Conservation (phyloP, 2,888 invertebrate species). For the Drosophila quinaria region DNA sequence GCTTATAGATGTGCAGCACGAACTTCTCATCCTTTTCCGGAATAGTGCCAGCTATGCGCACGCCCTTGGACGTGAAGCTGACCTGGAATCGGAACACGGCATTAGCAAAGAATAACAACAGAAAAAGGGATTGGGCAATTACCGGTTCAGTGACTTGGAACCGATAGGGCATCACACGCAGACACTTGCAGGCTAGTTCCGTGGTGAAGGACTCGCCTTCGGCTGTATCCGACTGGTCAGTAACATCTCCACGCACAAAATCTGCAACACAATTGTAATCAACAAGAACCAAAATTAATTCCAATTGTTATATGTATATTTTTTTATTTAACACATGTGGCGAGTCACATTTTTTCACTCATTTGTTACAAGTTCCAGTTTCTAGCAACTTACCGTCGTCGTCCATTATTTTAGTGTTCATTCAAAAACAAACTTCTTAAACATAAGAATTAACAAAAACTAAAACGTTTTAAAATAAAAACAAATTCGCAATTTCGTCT, state of each 20-base stretch:
- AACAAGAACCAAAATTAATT: background rate
- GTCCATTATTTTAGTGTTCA: conserved; percentile 15
- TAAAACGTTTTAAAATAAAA: conserved; percentile 9
- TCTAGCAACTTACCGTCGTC: conserved; percentile 13
- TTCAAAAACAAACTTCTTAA: background rate
- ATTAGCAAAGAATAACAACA: background rate
- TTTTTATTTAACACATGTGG: conserved; percentile 16
- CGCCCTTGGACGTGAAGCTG: conserved; percentile 87
- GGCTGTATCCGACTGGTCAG: conserved; percentile 85
- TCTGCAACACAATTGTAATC: conserved; percentile 84
- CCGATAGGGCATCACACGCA: conserved; percentile 94
- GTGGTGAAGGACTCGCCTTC: conserved; percentile 87
- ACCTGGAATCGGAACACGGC: conserved; percentile 84
- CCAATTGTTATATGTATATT: background rate
- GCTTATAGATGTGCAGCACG: conserved; percentile 88
- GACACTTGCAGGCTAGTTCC: conserved; percentile 90
- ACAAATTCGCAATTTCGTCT: conserved; percentile 10
- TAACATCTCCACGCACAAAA: conserved; percentile 86
- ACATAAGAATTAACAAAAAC: background rate
- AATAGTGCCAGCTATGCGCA: conserved; percentile 88
- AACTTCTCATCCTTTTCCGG: conserved; percentile 85
- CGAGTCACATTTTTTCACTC: conserved; percentile 11
- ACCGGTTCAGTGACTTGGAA: conserved; percentile 91
- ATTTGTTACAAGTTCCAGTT: background rate
- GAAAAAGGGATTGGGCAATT: conserved; percentile 61